Conservation (phyloP, 2,113 vertebrate species). For the Holacanthus passer region DNA sequence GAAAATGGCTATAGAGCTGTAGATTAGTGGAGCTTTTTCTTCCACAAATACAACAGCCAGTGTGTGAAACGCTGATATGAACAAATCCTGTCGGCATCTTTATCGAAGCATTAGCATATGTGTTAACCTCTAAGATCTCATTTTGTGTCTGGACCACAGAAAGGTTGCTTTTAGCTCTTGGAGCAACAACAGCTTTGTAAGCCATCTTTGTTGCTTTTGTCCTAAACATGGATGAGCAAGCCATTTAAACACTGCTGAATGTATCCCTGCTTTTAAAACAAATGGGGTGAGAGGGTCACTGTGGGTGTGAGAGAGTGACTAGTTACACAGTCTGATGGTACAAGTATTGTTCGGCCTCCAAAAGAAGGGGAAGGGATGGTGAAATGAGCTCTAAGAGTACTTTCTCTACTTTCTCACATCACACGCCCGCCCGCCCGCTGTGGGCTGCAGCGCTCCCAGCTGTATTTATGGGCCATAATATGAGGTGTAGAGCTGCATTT, state of each 20-base stretch:
- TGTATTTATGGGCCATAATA: conserved; percentile 73
- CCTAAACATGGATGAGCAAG: neutral
- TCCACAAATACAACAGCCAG: conserved; percentile 15
- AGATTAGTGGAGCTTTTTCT: conserved; percentile 57
- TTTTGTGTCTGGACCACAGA: neutral
- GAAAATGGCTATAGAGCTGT: conserved; percentile 58
- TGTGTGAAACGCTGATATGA: conserved; percentile 11
- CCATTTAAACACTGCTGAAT: neutral
- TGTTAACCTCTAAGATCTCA: conserved; percentile 12
- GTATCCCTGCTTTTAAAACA: neutral
- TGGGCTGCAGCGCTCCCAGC: conserved; percentile 48
- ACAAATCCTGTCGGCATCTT: conserved; percentile 26
- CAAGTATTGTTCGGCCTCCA: neutral
- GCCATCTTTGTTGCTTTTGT: neutral
- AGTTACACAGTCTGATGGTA: neutral
- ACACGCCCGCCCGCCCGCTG: neutral
- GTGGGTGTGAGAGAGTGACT: neutral
- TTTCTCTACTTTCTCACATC: conserved; percentile 46
- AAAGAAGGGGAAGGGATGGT: neutral
- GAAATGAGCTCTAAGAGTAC: conserved; percentile 47
- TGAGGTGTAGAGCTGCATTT: conserved; percentile 64
- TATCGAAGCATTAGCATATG: neutral
- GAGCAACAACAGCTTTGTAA: neutral
- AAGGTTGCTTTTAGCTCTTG: neutral
- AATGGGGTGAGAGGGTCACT: neutral